Conservation (phyloP, 2,888 invertebrate species). For the Autographa pulchrina region DNA sequence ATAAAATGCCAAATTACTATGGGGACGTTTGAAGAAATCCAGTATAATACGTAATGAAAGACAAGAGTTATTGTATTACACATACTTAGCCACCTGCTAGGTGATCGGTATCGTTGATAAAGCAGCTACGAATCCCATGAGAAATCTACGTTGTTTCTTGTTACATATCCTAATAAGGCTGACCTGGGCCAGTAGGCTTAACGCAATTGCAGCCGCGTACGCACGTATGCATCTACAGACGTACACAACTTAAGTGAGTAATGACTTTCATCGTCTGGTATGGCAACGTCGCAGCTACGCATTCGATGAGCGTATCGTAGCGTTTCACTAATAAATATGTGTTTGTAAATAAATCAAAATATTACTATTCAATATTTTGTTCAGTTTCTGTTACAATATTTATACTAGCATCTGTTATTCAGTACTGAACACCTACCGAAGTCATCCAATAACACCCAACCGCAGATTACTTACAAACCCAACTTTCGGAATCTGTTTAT, state of each 20-base stretch:
- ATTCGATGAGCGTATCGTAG: slow-evolving; percentile 72
- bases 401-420: slow-evolving; percentile 23
- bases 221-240: slow-evolving; percentile 55
- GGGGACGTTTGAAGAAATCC: slow-evolving; percentile 51
- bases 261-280: slow-evolving; percentile 86
- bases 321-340: slow-evolving; percentile 73
- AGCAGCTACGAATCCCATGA: slow-evolving; percentile 73
- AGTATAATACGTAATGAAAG: slow-evolving; percentile 44
- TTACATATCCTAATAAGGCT: slow-evolving; percentile 75
- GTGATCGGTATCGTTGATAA: slow-evolving; percentile 59
- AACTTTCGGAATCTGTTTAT: slow-evolving; percentile 67
- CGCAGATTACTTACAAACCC: slow-evolving; percentile 6
- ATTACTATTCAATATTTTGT: slow-evolving; percentile 25
- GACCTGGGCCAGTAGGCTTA: slow-evolving; percentile 69
- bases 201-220: slow-evolving; percentile 66
- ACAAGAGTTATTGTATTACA: slow-evolving; percentile 53
- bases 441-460: slow-evolving; percentile 35
- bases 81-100: slow-evolving; percentile 61
- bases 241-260: slow-evolving; percentile 69
- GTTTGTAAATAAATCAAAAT: slow-evolving; percentile 49
- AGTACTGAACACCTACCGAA: slow-evolving; percentile 12
- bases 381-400: slow-evolving; percentile 28
- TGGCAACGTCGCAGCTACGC: slow-evolving; percentile 79
- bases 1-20: slow-evolving; percentile 58
- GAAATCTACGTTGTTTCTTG: slow-evolving; percentile 71